These are phyloP conservation scores for Etheostoma spectabile DNA, from an alignment of 2,113 vertebrate genomes.

Conservation along the genomic window DNA sequence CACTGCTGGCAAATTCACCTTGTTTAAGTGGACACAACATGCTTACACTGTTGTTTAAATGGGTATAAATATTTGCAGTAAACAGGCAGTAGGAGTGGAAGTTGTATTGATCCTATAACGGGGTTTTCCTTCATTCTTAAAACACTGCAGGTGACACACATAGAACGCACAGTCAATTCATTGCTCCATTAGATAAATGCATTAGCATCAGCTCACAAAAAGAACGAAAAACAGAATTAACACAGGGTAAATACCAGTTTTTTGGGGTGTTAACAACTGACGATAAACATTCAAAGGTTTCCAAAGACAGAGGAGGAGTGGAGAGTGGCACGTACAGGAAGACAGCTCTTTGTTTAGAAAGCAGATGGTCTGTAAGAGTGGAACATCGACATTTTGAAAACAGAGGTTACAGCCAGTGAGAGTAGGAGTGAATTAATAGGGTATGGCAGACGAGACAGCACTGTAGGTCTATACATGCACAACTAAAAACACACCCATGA, in stretches of 20 bases:
- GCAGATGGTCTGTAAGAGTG: conserved; percentile 16
- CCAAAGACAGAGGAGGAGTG: neutral
- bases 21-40: conserved; percentile 13
- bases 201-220: neutral
- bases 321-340: neutral
- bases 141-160: conserved; percentile 17
- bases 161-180: neutral
- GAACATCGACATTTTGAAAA: conserved; percentile 35
- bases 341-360: conserved; percentile 20
- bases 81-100: neutral
- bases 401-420: conserved; percentile 35
- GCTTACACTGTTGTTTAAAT: conserved; percentile 24
- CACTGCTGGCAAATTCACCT: conserved; percentile 11
- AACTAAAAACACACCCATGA: conserved; percentile 19
- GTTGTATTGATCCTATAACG: conserved; percentile 24
- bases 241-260: neutral
- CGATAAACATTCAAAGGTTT: conserved; percentile 5
- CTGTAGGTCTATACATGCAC: conserved; percentile 32
- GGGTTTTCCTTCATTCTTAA: conserved; percentile 15
- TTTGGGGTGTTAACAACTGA: neutral
- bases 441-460: conserved; percentile 48
- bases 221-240: neutral
- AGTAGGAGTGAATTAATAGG: conserved; percentile 49
- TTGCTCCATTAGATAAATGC: neutral
- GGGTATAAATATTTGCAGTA: conserved; percentile 12